Evolutionary conservation across 2,113 vertebrate species (phyloP), one percentile per base, ranked within the genome.

Genomic region (Bothrops jararaca): DNA sequence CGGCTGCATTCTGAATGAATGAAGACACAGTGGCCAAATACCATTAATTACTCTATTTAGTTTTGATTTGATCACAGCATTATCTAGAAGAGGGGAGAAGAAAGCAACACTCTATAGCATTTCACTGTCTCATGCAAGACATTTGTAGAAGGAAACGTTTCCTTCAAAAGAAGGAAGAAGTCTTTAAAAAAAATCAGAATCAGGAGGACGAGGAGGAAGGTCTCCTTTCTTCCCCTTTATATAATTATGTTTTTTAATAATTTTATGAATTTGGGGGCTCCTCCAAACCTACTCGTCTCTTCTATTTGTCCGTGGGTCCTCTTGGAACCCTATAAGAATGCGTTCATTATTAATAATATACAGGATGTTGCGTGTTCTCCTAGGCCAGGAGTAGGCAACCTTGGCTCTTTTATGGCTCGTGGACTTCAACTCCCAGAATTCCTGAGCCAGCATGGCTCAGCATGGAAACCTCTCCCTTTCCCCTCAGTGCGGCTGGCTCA

Each of bases 291-390:
- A 13, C 29, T 60, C 34, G 1, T 58, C 39, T 20, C 26, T 29
- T 52, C 20, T 53, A 12, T 80, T n/a, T 48, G 18, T 80, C 22
- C 20, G 42, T 34, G 39, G 10, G 34, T 24, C 45, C 48, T 39
- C 45, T 57, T 13, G 54, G n/a, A 34, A 0, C 22, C 39, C 3
- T n/a, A 3, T 23, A 39, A 23, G n/a, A 10, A 57, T 13, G 22
- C 34, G 13, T 91, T 42, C 12, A 2, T 22, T 23, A 2, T 54
- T 54, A 39, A 12, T 26, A 39, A 12, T 18, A 42, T 20, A 4
- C 74, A 54, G 24, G 54, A 34, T 69, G 57, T 42, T 92, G 20
- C 88, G 52, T 93, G 64, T 89, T 93, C 85, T 53, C 91, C 29
- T n/a, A n/a, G n/a, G n/a, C 45, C 45, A 45, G 45, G 45, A 4